Base-by-base conservation (phyloP, 2,888 invertebrate species). In the Elmis aenea region DNA sequence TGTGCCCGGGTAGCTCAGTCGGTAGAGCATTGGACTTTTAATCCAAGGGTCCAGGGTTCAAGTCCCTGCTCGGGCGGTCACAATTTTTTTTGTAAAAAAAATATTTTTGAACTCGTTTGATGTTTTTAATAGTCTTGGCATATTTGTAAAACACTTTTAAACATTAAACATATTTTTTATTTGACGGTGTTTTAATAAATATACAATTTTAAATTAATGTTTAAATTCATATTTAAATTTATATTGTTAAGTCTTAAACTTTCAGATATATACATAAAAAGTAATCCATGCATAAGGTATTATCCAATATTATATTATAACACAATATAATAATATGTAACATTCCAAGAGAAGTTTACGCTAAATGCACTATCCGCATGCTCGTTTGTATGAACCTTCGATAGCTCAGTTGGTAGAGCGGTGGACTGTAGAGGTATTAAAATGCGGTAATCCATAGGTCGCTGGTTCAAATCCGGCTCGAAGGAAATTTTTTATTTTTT, bases 31-130 rank as follows among this genome's bases (percentile, higher is more conserved):
- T 78, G 77, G 78, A 77, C 78, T 79, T 79, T 80, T 80, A 80
- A 80, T 79, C 79, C 79, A 79, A 79, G 78, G 79, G 79, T 80
- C 79, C 78, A 79, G 79, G 79, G 79, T 80, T 80, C 79, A 79
- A 80, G 79, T 78, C 79, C 79, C 79, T 79, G 79, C 76, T 75
- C 77, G 77, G 77, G 76, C 77, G 77, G 43, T 15, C 27, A n/a
- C n/a, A n/a, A n/a, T 11, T 38, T 58, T 64, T 70, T 70, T 67
- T 45, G 13, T n/a, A 13, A 13, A 12, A 10, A 6, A 14, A 16
- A 25, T n/a, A 8, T 23, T 9, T 23, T 11, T 11, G 14, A 2
- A 23, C 5, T 24, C 11, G 24, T 9, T n/a, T 9, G 1, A 9
- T 27, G 15, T 8, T 14, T n/a, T 8, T 9, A 6, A 18, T 30